Base-by-base conservation (phyloP, 2,888 invertebrate species). In the Drymonia ruficornis region DNA sequence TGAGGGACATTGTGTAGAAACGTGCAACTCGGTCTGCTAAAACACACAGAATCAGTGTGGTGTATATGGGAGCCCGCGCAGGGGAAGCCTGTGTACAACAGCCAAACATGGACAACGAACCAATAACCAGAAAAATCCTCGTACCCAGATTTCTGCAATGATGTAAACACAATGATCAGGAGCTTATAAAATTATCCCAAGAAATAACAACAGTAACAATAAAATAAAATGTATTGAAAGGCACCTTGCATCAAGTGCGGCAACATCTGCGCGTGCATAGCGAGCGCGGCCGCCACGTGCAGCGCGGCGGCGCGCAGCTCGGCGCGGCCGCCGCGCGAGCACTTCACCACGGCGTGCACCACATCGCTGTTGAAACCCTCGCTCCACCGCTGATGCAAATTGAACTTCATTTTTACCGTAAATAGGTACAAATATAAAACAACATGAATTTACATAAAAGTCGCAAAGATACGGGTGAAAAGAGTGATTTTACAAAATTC, bases 221-320 rank as follows among this genome's bases (percentile, higher is more conserved):
- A n/a, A 36, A 13, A n/a, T n/a, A n/a, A n/a, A n/a, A 31, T 31
- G 31, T 2, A 36, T 29, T 2, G 5, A 1, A 15, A 23, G 0
- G 55, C 50, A 91, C 91, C 85, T 74, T 90, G 90, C 53, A 80
- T 52, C 49, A 91, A 64, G 12, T 90, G 88, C 40, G 91, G 88
- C 61, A 80, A 52, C 15, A 91, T 61, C 55, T 86, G 89, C 16
- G 86, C 64, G 60, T 89, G 78, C 42, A 77, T 76, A 12, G 87
- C 81, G 2, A 91, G 78, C 44, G 84, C 80, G 0, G 87, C 82
- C 40, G 81, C 61, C 7, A 83, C 78, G 36, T 80, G 78, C 42
- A 90, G 53, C 2, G 88, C 77, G 1, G 85, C 83, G 1, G 89
- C 91, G 1, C 91, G 86, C 44, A 88, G 56, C 47, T 80, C 83